phyloP scores from a whole-genome alignment of 2,888 invertebrate species.

The Bellardia bayeri region DNA sequence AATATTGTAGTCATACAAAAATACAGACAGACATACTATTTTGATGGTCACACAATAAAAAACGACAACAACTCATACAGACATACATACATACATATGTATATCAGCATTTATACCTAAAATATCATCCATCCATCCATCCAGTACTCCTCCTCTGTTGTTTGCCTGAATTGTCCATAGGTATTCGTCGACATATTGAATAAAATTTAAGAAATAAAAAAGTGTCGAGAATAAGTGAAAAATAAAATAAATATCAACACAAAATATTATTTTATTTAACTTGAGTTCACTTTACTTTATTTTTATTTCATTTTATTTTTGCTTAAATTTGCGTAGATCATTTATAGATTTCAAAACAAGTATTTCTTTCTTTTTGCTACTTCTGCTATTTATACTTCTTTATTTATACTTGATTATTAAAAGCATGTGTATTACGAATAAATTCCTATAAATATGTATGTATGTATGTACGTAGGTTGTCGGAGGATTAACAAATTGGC shows the following conservation, averaged over 20 bases:
- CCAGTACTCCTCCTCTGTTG: slow-evolving; percentile 9
- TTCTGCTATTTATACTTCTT: slow-evolving; percentile 36
- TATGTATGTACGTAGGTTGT: slow-evolving; percentile 7
- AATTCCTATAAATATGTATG: slow-evolving; percentile 16
- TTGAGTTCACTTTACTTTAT: slow-evolving; percentile 45
- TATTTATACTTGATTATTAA: slow-evolving; percentile 28
- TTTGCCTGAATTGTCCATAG: slow-evolving; percentile 9
- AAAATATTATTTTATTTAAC: slow-evolving; percentile 26
- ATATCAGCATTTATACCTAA: slow-evolving; percentile 9
- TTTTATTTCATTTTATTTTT: slow-evolving; percentile 48
- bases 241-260: slow-evolving; percentile 52
- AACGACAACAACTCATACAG: slow-evolving; percentile 36
- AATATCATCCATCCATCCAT: slow-evolving; percentile 29
- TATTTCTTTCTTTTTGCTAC: slow-evolving; percentile 42
- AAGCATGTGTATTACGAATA: slow-evolving; percentile 34
- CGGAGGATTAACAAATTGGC: neutral
- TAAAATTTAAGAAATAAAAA: slow-evolving; percentile 21
- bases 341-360: slow-evolving; percentile 65
- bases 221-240: slow-evolving; percentile 37
- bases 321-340: slow-evolving; percentile 62
- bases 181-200: slow-evolving; percentile 24
- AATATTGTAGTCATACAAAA: slow-evolving; percentile 25
- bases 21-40: slow-evolving; percentile 15
- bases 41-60: slow-evolving; percentile 66
- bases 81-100: slow-evolving; percentile 1